These are phyloP conservation scores for Protodeltote pygarga DNA, from an alignment of 2,888 invertebrate genomes.

Conservation along the genomic window DNA sequence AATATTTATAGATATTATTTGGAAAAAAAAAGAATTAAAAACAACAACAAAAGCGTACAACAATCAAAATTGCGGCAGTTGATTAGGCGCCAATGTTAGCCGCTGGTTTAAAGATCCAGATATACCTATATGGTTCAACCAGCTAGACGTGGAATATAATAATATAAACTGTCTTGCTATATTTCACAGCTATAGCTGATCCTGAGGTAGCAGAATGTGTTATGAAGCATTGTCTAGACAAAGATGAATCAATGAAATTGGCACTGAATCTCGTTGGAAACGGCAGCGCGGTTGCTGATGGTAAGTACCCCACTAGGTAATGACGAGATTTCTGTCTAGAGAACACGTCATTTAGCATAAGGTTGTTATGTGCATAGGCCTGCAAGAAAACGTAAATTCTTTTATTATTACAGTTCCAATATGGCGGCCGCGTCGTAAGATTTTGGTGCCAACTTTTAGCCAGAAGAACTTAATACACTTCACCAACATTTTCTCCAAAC, in stretches of 20 bases:
- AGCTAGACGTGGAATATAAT: too few relatives aligned
- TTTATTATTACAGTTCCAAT: slow-evolving; percentile 50
- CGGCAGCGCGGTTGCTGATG: slow-evolving; percentile 49
- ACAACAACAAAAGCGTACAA: too few relatives aligned
- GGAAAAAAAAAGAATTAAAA: too few relatives aligned
- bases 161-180: neutral
- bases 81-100: too few relatives aligned
- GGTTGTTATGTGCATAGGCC: too few relatives aligned
- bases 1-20: too few relatives aligned
- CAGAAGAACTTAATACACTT: slow-evolving; percentile 56
- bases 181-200: slow-evolving; percentile 42
- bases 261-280: slow-evolving; percentile 37
- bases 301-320: slow-evolving; percentile 15
- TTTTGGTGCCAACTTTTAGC: slow-evolving; percentile 58
- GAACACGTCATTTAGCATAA: too few relatives aligned
- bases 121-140: too few relatives aligned
- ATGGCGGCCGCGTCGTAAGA: slow-evolving; percentile 66
- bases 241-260: slow-evolving; percentile 52
- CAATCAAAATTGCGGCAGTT: too few relatives aligned
- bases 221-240: slow-evolving; percentile 56
- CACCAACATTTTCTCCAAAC: slow-evolving; percentile 52
- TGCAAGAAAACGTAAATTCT: neutral
- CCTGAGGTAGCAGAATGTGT: slow-evolving; percentile 53
- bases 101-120: too few relatives aligned
- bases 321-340: too few relatives aligned